Conservation (phyloP, 2,113 vertebrate species). For the Thymallus thymallus region DNA sequence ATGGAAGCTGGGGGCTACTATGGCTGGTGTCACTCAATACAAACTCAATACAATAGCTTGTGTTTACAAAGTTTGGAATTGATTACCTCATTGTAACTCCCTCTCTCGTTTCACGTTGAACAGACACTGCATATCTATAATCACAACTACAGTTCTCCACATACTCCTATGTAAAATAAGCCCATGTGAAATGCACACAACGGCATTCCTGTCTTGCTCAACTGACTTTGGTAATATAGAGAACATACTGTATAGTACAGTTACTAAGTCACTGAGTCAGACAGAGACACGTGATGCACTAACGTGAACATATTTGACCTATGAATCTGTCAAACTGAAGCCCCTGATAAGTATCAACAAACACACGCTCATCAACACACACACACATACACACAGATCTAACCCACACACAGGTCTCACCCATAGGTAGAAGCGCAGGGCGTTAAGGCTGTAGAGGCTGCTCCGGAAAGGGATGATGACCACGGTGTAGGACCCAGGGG, state of each 20-base stretch:
- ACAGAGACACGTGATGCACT: neutral
- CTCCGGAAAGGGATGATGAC: conserved; percentile 72
- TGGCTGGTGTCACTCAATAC: too few species aligned
- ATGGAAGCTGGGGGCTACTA: too few species aligned
- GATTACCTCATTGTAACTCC: too few species aligned
- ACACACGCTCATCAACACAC: neutral
- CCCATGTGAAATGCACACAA: neutral
- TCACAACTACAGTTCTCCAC: neutral
- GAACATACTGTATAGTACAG: neutral
- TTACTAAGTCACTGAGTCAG: too few species aligned
- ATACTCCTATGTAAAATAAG: neutral
- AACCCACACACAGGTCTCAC: conserved; percentile 39
- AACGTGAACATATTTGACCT: neutral
- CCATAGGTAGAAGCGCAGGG: conserved; percentile 73
- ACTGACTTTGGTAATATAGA: too few species aligned
- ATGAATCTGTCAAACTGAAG: neutral
- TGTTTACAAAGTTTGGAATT: too few species aligned
- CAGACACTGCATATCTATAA: neutral
- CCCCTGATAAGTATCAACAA: neutral
- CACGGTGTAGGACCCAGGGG: conserved; percentile 65
- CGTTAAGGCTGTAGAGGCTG: conserved; percentile 67
- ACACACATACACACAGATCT: neutral
- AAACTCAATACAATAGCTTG: too few species aligned
- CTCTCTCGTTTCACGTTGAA: neutral
- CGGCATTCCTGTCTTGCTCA: neutral